A percentile compares a stretch with the other conserved stretches of the same genome.
Evolutionary conservation across 2,113 vertebrate species (phyloP).

Genomic region (Clarias magur): DNA sequence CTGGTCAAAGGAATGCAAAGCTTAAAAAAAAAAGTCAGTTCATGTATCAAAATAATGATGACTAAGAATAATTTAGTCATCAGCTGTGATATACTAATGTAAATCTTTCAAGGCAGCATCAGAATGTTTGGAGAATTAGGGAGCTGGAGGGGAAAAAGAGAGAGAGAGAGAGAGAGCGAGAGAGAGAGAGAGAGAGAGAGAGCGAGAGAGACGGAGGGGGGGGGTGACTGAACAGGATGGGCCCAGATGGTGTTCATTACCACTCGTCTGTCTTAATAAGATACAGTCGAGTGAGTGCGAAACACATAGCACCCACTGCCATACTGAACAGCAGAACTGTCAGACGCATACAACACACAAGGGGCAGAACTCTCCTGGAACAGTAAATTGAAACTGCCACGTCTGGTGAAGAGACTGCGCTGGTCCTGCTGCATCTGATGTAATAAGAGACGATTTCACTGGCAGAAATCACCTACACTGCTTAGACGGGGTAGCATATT

Average conservation of each 20-base stretch:
- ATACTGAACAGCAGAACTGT: conserved; percentile 23
- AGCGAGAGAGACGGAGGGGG: too few relatives aligned
- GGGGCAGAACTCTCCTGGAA: not conserved
- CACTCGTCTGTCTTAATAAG: conserved; percentile 59
- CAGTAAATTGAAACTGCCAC: conserved; percentile 9
- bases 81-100: not conserved
- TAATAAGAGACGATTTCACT: not conserved
- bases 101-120: conserved; percentile 23
- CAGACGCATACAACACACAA: conserved; percentile 17
- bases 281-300: conserved; percentile 44
- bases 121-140: not conserved
- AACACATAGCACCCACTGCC: conserved; percentile 26
- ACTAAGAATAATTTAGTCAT: conserved; percentile 20
- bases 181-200: conserved; percentile 2
- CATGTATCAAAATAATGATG: not conserved
- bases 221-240: conserved; percentile 49
- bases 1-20: not conserved
- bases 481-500: not conserved
- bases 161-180: not conserved
- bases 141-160: conserved; percentile 7
- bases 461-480: not conserved
- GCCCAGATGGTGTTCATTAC: conserved; percentile 72
- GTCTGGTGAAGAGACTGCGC: not conserved
- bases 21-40: not conserved
- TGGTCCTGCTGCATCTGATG: not conserved